Conservation (phyloP, 1,140 invertebrate species). For the Magallana ariakensis region DNA sequence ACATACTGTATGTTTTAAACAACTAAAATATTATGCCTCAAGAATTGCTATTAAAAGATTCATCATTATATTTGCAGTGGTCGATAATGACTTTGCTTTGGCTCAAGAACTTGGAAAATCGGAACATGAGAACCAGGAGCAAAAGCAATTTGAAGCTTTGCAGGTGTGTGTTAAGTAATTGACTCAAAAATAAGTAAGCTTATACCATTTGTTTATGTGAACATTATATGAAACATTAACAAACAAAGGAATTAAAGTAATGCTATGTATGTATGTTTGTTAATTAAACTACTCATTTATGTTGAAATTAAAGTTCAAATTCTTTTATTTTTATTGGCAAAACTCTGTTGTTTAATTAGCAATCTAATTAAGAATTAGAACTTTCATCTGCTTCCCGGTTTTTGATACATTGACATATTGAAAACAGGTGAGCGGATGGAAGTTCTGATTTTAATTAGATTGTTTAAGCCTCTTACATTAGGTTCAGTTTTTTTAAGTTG, state of each 20-base stretch:
- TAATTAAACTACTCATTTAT: not conserved
- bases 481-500: too few relatives aligned
- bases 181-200: too few relatives aligned
- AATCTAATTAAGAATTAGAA: too few relatives aligned
- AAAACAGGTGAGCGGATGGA: too few relatives aligned
- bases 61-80: not conserved
- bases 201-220: not conserved
- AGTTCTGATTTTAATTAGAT: too few relatives aligned
- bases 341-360: not conserved
- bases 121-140: constrained; percentile 4
- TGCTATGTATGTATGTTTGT: not conserved
- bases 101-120: constrained; percentile 27
- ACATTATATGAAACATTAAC: too few relatives aligned
- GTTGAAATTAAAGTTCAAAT: not conserved
- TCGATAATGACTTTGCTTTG: constrained; percentile 25
- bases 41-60: too few relatives aligned
- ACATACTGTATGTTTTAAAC: not conserved
- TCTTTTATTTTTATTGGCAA: not conserved
- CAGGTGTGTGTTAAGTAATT: not conserved
- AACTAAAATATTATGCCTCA: constrained; percentile 9
- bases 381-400: too few relatives aligned
- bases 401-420: too few relatives aligned
- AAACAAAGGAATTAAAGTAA: not conserved
- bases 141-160: constrained; percentile 11
- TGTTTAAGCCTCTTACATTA: too few relatives aligned